Evolutionary conservation across 2,888 invertebrate genomes (phyloP).

Genomic region (Thymelicus lineola): DNA sequence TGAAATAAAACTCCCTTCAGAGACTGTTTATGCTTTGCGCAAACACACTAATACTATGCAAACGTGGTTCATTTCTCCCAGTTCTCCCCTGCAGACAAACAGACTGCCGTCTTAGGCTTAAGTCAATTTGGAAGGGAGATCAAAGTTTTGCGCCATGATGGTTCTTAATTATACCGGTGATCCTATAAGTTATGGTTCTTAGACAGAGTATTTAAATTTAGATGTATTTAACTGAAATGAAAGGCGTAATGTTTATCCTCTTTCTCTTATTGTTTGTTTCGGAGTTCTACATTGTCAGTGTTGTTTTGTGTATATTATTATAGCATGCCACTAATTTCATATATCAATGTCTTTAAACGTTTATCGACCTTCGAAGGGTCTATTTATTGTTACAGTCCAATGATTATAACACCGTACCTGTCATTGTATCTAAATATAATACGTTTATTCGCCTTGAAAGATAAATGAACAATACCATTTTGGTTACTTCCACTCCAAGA

Average conservation of each 20-base stretch:
- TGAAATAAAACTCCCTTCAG: constrained; percentile 31
- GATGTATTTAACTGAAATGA: constrained; percentile 12
- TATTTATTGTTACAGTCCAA: constrained; percentile 51
- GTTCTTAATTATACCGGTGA: constrained; percentile 33
- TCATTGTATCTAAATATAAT: constrained; percentile 52
- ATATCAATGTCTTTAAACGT: too few relatives aligned
- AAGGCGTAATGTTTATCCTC: not conserved
- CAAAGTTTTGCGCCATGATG: constrained; percentile 30
- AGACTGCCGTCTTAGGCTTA: constrained; percentile 36
- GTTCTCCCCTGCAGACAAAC: constrained; percentile 35
- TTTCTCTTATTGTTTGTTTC: constrained; percentile 3
- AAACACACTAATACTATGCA: constrained; percentile 35
- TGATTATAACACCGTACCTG: constrained; percentile 44
- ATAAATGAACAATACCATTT: constrained; percentile 43
- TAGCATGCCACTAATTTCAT: too few relatives aligned
- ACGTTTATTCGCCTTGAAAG: constrained; percentile 58
- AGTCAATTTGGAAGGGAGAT: constrained; percentile 34
- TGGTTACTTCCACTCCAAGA: not conserved
- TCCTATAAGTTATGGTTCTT: constrained; percentile 29
- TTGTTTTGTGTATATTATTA: too few relatives aligned
- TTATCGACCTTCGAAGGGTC: not conserved
- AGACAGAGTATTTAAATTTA: constrained; percentile 25
- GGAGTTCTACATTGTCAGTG: not conserved
- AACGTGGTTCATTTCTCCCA: constrained; percentile 32
- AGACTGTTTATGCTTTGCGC: constrained; percentile 23